Evolutionary conservation across 2,888 invertebrate species (phyloP).

Genomic region (Chloroclysta siterata): DNA sequence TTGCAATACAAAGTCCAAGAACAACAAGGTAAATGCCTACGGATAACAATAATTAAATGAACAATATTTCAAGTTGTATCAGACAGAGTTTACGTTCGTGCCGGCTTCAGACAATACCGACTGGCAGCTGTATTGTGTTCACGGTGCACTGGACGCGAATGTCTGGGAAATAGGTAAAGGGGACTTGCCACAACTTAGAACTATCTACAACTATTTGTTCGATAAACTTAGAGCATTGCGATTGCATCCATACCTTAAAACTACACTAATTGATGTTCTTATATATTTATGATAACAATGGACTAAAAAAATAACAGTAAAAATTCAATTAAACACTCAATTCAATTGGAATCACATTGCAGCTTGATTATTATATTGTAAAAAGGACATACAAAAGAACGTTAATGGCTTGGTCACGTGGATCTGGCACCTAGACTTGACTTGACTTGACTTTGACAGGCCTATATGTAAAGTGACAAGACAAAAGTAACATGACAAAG

Average conservation of each 20-base stretch:
- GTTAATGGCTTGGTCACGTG: no score
- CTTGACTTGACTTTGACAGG: no score
- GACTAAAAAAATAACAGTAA: no score
- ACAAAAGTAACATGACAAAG: no score
- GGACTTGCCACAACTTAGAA: slow-evolving; percentile 15
- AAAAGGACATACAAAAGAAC: no score
- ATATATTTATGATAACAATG: no score
- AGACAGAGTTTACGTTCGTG: slow-evolving; percentile 17
- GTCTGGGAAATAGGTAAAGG: slow-evolving; percentile 28
- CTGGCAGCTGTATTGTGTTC: slow-evolving; percentile 29
- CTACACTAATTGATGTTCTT: no score
- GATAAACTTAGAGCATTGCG: background rate
- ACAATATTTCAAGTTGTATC: slow-evolving; percentile 24
- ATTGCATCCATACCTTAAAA: background rate
- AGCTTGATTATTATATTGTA: no score
- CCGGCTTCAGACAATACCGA: slow-evolving; percentile 27
- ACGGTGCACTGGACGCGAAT: slow-evolving; percentile 29
- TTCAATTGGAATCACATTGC: no score
- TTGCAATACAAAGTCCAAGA: background rate
- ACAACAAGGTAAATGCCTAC: slow-evolving; percentile 4
- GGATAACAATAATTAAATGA: slow-evolving; percentile 23
- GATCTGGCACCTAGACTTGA: no score
- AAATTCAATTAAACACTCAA: no score
- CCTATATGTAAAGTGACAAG: no score
- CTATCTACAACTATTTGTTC: slow-evolving; percentile 7